Percentiles rank a stretch among this genome's conserved stretches.
These are phyloP conservation scores for Rapana venosa DNA, from an alignment of 2,888 invertebrate species.

Conservation along the genomic window DNA sequence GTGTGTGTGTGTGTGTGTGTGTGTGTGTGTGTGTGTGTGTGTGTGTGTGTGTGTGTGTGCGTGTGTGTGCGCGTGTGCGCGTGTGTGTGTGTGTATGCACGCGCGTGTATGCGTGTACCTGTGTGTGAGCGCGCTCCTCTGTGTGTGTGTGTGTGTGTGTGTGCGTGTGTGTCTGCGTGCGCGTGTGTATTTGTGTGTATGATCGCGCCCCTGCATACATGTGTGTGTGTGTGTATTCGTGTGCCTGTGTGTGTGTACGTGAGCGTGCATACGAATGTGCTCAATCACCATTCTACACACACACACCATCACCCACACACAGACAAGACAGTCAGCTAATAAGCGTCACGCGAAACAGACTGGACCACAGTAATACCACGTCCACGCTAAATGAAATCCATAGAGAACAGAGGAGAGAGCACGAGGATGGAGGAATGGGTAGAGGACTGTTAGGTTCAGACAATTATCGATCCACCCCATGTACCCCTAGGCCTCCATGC, in stretches of 20 bases:
- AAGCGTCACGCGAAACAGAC: too few relatives aligned
- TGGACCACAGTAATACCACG: too few relatives aligned
- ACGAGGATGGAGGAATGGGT: too few relatives aligned
- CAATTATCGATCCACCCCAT: too few relatives aligned
- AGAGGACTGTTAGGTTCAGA: too few relatives aligned
- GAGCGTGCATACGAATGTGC: background rate
- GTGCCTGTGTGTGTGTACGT: background rate
- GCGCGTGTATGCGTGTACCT: background rate
- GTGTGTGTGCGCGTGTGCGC: background rate
- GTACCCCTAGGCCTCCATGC: too few relatives aligned
- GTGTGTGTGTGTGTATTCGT: background rate
- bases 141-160: background rate
- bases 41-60: background rate
- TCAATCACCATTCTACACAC: too few relatives aligned
- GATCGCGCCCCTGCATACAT: background rate
- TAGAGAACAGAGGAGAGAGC: too few relatives aligned
- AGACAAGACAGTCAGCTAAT: too few relatives aligned
- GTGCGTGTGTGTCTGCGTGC: background rate
- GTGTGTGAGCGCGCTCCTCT: background rate
- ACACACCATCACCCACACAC: too few relatives aligned
- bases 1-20: background rate
- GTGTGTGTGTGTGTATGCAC: background rate
- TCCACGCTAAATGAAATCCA: too few relatives aligned
- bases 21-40: background rate
- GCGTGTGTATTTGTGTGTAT: background rate